Base-by-base conservation (phyloP, 2,888 invertebrate species). In the Noctuana brunneofusca region DNA sequence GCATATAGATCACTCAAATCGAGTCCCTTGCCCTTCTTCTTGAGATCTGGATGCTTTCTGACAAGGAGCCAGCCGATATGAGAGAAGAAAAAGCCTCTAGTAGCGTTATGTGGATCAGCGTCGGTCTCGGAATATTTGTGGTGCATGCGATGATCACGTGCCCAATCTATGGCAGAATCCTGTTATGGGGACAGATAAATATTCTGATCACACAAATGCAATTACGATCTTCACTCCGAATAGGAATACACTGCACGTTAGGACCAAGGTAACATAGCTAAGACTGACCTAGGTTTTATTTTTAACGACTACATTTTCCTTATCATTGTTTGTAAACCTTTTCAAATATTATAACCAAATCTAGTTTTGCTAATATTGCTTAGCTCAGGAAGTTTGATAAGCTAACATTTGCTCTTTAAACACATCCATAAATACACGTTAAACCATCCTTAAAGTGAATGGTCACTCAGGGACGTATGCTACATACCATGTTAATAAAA, bases 41-140 rank as follows among this genome's bases (percentile, higher is more conserved):
- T 96, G 41, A 99, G 96, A 68, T 97, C 96, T 0, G 97, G 97
- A 80, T 98, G 98, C 83, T 99, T 98, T 72, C 95, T 94, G 74
- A 96, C 95, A 62, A 98, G 87, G 66, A 99, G 92, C 99, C 99
- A 99, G 64, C 99, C 99, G 73, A 98, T 93, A 84, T 99, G 99
- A 0, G 98, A 94, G 89, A 98, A 99, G 93, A 98, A 98, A 92
- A 99, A 98, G 9, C 99, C 99, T 24, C 98, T 93, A 2, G 94
- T 96, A 1, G 97, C 97, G 80, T 98, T 97, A 83, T 98, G 97
- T 0, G 98, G 98, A 87, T 98, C 98, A 0, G 97, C 98, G 81
- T 98, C 95, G 0, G 98, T 98, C 82, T 98, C 98, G 18, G 96
- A 96, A 89, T 95, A 98, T 83, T 98, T 98, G 92, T 98, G 98